Conservation (phyloP, 2,888 invertebrate genomes). For the Ennomos quercinarius region DNA sequence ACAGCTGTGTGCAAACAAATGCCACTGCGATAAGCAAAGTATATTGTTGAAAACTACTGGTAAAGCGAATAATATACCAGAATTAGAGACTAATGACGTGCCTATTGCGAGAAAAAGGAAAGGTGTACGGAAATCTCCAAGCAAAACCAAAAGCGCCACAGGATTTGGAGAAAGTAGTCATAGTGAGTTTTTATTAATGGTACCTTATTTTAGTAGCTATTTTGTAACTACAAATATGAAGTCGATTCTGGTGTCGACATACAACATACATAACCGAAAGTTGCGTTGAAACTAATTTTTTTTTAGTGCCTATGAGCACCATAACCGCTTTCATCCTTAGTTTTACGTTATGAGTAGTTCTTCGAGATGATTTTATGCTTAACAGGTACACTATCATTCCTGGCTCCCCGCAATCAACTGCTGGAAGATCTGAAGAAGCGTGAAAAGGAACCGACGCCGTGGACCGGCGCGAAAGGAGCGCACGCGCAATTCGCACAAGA, state of each 20-base stretch:
- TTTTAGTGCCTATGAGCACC: too few relatives aligned
- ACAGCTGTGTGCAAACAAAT: slow-evolving; percentile 27
- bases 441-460: slow-evolving; percentile 47
- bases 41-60: slow-evolving; percentile 19
- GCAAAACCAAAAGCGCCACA: not conserved
- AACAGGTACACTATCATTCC: slow-evolving; percentile 32
- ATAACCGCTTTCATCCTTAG: too few relatives aligned
- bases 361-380: too few relatives aligned
- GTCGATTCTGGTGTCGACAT: too few relatives aligned
- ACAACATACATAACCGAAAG: too few relatives aligned
- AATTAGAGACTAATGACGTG: not conserved
- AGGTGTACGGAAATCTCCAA: not conserved
- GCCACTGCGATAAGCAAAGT: slow-evolving; percentile 30
- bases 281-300: too few relatives aligned
- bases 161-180: not conserved
- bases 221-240: too few relatives aligned
- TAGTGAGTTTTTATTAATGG: not conserved
- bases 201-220: too few relatives aligned
- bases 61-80: slow-evolving; percentile 9
- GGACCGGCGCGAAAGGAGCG: slow-evolving; percentile 44
- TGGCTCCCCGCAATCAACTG: slow-evolving; percentile 42
- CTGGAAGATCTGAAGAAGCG: slow-evolving; percentile 46
- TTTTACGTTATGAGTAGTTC: too few relatives aligned
- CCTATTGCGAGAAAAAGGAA: too few relatives aligned
- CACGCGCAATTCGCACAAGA: slow-evolving; percentile 58